Conservation (phyloP, 2,113 vertebrate species). For the Neopipo cinnamomea region DNA sequence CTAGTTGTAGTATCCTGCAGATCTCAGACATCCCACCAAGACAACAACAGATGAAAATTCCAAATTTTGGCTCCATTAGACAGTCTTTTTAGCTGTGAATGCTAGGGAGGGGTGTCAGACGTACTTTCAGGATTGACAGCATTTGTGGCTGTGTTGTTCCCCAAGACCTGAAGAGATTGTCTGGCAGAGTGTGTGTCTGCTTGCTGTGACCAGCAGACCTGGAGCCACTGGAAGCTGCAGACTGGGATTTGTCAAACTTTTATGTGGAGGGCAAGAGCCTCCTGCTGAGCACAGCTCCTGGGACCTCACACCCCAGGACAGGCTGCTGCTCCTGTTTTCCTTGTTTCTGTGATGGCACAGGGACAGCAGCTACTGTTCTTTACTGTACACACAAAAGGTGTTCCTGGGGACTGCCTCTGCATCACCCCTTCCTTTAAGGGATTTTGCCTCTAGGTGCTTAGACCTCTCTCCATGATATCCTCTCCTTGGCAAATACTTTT, state of each 20-base stretch:
- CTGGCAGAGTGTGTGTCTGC: neutral
- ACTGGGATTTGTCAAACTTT: neutral
- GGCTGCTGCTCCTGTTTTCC: neutral
- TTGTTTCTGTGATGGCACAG: neutral
- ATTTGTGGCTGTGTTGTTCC: neutral
- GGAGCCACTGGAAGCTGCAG: neutral
- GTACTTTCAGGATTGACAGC: neutral
- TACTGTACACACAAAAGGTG: fast-evolving
- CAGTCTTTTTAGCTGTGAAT: neutral
- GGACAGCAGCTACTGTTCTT: fast-evolving
- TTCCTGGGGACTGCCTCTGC: neutral
- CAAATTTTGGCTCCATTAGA: neutral
- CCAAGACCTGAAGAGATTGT: neutral
- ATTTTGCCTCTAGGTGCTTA: neutral
- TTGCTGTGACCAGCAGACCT: neutral
- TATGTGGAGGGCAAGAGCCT: neutral
- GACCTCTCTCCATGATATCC: neutral
- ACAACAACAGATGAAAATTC: neutral
- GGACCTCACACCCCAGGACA: neutral
- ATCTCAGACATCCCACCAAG: neutral
- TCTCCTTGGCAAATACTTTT: neutral
- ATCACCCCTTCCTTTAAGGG: neutral
- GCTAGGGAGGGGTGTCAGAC: neutral
- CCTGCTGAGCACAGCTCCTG: neutral
- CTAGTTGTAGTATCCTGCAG: neutral